A percentile compares a stretch with the other conserved stretches of the same genome.
Evolutionary conservation across 2,888 invertebrate species (phyloP).

Genomic region (Protophormia terraenovae): DNA sequence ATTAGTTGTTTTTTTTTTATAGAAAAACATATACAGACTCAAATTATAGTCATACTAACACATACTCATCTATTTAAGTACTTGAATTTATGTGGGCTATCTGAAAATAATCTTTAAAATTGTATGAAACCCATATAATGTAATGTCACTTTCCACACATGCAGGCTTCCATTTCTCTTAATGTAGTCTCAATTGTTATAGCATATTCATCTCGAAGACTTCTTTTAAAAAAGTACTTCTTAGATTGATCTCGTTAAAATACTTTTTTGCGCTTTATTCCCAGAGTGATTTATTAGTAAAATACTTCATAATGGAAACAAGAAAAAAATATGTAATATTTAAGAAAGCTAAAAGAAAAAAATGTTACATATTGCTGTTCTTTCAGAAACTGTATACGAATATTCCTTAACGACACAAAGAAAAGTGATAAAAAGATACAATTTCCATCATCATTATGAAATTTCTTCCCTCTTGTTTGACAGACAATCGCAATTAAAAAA

Average conservation of each 20-base stretch:
- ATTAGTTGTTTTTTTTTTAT: constrained; percentile 38
- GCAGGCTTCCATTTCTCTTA: too few relatives aligned
- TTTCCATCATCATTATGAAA: neutral
- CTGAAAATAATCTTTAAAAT: neutral
- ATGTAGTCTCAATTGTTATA: too few relatives aligned
- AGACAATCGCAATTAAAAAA: neutral
- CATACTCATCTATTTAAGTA: too few relatives aligned
- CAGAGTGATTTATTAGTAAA: constrained; percentile 29
- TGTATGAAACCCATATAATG: too few relatives aligned
- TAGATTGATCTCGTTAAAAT: neutral
- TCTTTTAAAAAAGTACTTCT: too few relatives aligned
- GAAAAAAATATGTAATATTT: neutral
- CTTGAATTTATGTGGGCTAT: neutral
- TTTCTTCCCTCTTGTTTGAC: neutral
- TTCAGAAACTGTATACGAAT: neutral
- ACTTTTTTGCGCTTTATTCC: neutral
- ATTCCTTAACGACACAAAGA: neutral
- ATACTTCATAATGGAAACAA: constrained; percentile 1
- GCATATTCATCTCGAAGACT: too few relatives aligned
- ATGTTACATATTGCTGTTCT: neutral
- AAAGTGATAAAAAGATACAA: neutral
- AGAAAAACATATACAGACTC: neutral
- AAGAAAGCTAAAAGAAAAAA: neutral
- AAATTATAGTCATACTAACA: neutral
- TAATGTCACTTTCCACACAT: too few relatives aligned